Evolutionary conservation across 64 coral and sea anemone genomes (phyloP), one percentile per base, ranked within the genome.

Genomic region (Montipora foliosa): DNA sequence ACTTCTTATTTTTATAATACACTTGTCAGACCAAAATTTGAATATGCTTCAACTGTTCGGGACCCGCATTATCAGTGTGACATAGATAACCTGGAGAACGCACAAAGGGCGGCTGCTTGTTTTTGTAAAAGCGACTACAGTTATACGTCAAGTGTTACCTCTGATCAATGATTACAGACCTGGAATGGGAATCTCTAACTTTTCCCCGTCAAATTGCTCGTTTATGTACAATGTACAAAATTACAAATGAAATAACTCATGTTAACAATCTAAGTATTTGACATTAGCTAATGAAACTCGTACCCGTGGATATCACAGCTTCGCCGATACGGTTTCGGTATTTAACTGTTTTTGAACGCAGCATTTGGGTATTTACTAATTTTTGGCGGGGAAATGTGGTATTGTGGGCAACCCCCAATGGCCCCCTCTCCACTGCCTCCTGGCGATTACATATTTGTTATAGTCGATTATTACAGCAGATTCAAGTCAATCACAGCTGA

Each of bases 371-470:
- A 29, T 29, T 29, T 29, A 29, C 29, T 29, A 29, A 29, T 29
- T 29, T 29, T 29, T 29, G 29, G 29, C 29, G 29, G 29, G 29
- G 29, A 29, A 29, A 29, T 29, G 29, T 29, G 29, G 29, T 29
- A 29, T 29, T 29, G 29, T 29, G 29, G 29, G 29, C 29, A 29
- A 29, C 29, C 29, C 29, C 29, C 29, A 29, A 29, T 29, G 29
- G 29, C 29, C 29, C 29, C 29, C 29, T 29, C 29, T 25, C 88
- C 94, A 57, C 11, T 95, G 6, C 94, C 74, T 16, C 74, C 87
- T 13, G 72, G 80, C 67, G 93, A 95, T 44, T 95, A 77, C 46
- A 17, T 90, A 12, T 20, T 83, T 76, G 68, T 94, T 11, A 50
- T 83, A 11, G 79, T 84, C 12, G 93, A 90, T 55, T 55, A 55